Percentiles rank a stretch among this genome's conserved stretches.
phyloP scores from a whole-genome alignment of 2,113 vertebrate genomes.

The Microtus ochrogaster region DNA sequence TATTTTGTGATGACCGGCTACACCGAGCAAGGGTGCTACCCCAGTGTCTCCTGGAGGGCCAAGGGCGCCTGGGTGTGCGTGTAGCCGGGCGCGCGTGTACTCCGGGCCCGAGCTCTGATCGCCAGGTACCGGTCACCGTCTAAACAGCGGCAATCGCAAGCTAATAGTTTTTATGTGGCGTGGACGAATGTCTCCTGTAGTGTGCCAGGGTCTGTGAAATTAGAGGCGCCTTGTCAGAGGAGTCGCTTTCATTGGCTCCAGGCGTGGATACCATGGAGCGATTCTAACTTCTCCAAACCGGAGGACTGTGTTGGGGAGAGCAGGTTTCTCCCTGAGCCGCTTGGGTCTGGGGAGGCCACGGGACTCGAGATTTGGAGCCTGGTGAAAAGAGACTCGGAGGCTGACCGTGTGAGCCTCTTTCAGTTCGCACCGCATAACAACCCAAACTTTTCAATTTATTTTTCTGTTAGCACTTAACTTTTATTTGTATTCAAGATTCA shows the following conservation, averaged over 20 bases:
- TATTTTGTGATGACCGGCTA: not conserved
- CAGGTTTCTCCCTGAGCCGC: not conserved
- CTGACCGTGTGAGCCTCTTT: not conserved
- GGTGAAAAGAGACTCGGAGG: not conserved
- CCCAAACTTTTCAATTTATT: not conserved
- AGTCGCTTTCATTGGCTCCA: conserved; percentile 62
- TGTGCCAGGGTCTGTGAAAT: conserved; percentile 64
- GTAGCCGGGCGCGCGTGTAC: not conserved
- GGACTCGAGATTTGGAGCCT: no score
- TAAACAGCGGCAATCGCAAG: not conserved
- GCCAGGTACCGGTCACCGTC: not conserved
- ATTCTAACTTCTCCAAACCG: not conserved
- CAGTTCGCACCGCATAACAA: not conserved
- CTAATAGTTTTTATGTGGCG: conserved; percentile 20
- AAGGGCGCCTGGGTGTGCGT: not conserved
- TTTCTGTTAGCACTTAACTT: not conserved
- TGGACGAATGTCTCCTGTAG: conserved; percentile 12
- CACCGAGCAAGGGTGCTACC: not conserved
- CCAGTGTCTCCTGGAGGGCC: not conserved
- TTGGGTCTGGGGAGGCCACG: not conserved
- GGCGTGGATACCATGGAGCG: conserved; percentile 2
- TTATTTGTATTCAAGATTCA: not conserved
- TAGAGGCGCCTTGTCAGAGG: conserved; percentile 57
- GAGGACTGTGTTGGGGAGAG: not conserved
- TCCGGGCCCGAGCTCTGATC: not conserved